These are phyloP conservation scores for Pygmarrhopalites habei DNA, from an alignment of 1,140 invertebrate genomes.

Conservation along the genomic window DNA sequence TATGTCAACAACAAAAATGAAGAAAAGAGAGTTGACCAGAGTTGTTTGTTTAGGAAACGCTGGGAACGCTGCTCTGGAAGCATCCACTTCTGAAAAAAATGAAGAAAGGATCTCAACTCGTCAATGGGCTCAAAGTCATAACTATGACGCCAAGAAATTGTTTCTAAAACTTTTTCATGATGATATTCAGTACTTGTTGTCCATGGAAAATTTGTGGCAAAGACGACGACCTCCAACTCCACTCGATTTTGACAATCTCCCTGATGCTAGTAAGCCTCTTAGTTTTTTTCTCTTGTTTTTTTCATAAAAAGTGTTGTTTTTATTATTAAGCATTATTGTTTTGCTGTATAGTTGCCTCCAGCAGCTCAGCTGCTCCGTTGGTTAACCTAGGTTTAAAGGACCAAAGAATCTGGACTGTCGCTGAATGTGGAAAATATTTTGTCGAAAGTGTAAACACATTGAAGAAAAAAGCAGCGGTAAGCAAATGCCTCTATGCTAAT, in stretches of 20 bases:
- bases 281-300: background rate
- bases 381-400: conserved; percentile 52
- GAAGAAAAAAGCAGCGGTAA: too few species aligned
- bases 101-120: conserved; percentile 77
- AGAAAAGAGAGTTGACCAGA: too few species aligned
- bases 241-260: conserved; percentile 61
- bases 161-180: conserved; percentile 88
- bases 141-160: conserved; percentile 76
- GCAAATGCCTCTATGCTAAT: too few species aligned
- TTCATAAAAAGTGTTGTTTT: conserved; percentile 4
- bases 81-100: conserved; percentile 46
- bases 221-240: conserved; percentile 75
- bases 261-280: conserved; percentile 50
- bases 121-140: conserved; percentile 72
- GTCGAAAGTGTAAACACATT: conserved; percentile 31
- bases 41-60: conserved; percentile 13
- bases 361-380: conserved; percentile 44
- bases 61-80: conserved; percentile 48
- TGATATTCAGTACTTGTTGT: conserved; percentile 90
- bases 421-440: conserved; percentile 70
- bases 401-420: conserved; percentile 73
- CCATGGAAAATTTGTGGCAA: conserved; percentile 92
- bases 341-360: conserved; percentile 45
- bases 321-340: conserved; percentile 38
- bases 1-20: too few species aligned